A percentile compares a stretch with the other conserved stretches of the same genome.
These are phyloP conservation scores for Leucoraja ocellata DNA, from an alignment of 2,797 vertebrate genomes.

Conservation along the genomic window DNA sequence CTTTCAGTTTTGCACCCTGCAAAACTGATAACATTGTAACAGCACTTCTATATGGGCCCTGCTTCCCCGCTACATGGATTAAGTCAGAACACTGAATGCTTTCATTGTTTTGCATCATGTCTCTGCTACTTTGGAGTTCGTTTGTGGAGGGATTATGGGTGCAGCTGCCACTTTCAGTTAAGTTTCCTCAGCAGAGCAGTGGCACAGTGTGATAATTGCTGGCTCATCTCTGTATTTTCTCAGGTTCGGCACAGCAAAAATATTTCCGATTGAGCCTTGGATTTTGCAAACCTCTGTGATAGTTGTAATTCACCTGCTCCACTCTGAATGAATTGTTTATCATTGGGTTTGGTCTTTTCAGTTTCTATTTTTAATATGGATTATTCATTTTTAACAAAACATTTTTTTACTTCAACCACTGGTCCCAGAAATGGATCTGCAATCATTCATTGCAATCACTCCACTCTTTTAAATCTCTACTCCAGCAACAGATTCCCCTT, in stretches of 20 bases:
- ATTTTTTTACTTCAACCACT: too few species aligned
- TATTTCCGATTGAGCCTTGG: neutral
- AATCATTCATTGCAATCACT: too few species aligned
- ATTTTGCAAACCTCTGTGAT: conserved; percentile 27
- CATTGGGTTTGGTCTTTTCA: neutral
- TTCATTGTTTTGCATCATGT: conserved; percentile 33
- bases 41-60: neutral
- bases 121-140: conserved; percentile 26
- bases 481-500: too few species aligned
- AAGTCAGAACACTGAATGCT: conserved; percentile 30
- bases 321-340: neutral
- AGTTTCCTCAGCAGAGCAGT: conserved; percentile 18
- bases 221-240: conserved; percentile 34
- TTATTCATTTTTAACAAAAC: neutral
- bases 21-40: conserved; percentile 29
- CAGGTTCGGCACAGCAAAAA: neutral
- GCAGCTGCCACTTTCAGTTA: conserved; percentile 34
- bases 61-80: conserved; percentile 23
- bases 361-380: neutral
- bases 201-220: neutral
- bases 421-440: too few species aligned
- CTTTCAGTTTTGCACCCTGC: conserved; percentile 18
- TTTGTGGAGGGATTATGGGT: conserved; percentile 26
- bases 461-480: too few species aligned
- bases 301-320: neutral